A percentile compares a stretch with the other conserved stretches of the same genome.
phyloP scores from a whole-genome alignment of 2,113 vertebrate genomes.

The Hyaena hyaena region DNA sequence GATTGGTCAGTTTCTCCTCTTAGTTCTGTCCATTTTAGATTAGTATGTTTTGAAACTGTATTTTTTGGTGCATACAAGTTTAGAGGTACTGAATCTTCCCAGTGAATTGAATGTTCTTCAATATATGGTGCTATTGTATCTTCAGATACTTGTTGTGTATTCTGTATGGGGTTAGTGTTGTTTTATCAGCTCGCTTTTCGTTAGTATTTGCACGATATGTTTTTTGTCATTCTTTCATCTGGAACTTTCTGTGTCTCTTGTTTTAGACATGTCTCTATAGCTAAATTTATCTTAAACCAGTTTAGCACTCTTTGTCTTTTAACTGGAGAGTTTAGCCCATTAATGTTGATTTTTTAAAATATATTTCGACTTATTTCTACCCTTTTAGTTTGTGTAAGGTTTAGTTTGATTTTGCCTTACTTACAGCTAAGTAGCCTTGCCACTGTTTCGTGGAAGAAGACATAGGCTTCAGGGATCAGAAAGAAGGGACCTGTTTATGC shows the following conservation, averaged over 20 bases:
- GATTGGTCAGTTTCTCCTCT: not conserved
- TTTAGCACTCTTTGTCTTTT: not conserved
- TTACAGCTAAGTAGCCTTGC: not conserved
- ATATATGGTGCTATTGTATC: not conserved
- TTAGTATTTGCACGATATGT: not conserved
- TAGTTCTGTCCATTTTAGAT: not conserved
- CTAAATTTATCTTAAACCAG: not conserved
- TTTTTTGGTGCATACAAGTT: not conserved
- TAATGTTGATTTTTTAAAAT: not conserved
- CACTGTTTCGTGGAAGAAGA: not conserved
- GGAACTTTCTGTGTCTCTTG: not conserved
- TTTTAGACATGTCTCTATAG: not conserved
- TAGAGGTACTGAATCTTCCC: not conserved
- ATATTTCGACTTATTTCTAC: not conserved
- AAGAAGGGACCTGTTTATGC: not conserved
- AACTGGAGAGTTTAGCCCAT: not conserved
- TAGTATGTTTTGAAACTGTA: not conserved
- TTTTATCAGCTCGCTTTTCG: not conserved
- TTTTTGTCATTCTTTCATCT: not conserved
- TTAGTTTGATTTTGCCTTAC: not conserved
- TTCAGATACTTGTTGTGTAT: not conserved
- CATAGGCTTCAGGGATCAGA: not conserved
- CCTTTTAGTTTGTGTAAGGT: not conserved
- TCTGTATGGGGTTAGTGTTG: not conserved
- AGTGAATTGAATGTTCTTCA: not conserved